Percentiles rank a stretch among this genome's conserved stretches.
These are phyloP conservation scores for Protodeltote pygarga DNA, from an alignment of 2,888 invertebrate genomes.

Conservation along the genomic window DNA sequence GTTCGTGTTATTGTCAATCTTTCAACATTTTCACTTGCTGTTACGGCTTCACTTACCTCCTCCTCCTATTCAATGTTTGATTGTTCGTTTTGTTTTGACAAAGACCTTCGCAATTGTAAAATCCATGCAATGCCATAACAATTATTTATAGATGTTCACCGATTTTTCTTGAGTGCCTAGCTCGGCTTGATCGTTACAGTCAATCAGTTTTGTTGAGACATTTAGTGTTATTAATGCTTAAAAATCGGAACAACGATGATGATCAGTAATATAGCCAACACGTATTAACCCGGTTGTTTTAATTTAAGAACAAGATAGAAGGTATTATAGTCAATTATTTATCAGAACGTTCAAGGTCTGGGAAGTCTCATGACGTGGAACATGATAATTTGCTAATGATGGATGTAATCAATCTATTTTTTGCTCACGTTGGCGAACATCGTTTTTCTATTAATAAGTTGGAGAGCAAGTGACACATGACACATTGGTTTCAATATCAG, in stretches of 20 bases:
- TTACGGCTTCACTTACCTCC: no score
- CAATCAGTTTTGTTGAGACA: not conserved
- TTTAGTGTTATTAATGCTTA: conserved; percentile 2
- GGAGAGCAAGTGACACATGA: conserved; percentile 17
- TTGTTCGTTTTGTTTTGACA: conserved; percentile 8
- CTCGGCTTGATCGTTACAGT: conserved; percentile 6
- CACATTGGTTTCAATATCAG: conserved; percentile 21
- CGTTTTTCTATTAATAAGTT: conserved; percentile 38
- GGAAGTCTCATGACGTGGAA: conserved; percentile 23
- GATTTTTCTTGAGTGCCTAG: conserved; percentile 1
- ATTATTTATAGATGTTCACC: no score
- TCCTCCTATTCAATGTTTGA: conserved; percentile 9
- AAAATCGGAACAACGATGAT: conserved; percentile 10
- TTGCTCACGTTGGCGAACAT: conserved; percentile 26
- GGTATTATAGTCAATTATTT: conserved; percentile 42
- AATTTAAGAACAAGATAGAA: conserved; percentile 16
- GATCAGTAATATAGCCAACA: conserved; percentile 35
- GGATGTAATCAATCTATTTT: conserved; percentile 38
- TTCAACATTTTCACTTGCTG: not conserved
- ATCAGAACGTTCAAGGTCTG: conserved; percentile 35
- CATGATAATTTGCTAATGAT: conserved; percentile 30
- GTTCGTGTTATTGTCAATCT: conserved; percentile 5
- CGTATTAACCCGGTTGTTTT: conserved; percentile 25
- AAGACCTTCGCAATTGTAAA: conserved; percentile 2
- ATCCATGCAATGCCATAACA: conserved; percentile 12